Evolutionary conservation across 1,140 invertebrate genomes (phyloP).

Genomic region (Penaeus chinensis): DNA sequence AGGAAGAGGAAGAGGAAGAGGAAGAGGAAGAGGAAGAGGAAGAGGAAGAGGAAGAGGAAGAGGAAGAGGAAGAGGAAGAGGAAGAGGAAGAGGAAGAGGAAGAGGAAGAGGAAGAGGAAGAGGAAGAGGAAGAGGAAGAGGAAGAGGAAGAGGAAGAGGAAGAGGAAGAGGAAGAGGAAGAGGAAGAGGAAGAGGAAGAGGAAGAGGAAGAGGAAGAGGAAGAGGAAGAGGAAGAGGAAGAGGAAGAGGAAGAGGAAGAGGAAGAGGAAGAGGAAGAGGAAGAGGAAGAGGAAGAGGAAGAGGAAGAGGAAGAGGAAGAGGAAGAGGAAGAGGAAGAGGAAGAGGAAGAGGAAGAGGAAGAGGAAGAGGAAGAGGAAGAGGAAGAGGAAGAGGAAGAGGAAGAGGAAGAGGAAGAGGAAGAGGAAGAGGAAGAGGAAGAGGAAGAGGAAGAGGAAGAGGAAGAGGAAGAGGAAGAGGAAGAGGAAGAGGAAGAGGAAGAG

Average conservation of each 20-base stretch:
- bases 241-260: not conserved
- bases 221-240: not conserved
- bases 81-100: not conserved
- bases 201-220: not conserved
- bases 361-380: too few species aligned
- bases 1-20: not conserved
- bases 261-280: not conserved
- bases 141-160: too few species aligned
- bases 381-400: not conserved
- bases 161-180: too few species aligned
- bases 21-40: not conserved
- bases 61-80: not conserved
- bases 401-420: not conserved
- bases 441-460: not conserved
- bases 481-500: not conserved
- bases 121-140: too few species aligned
- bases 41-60: not conserved
- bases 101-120: too few species aligned
- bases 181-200: not conserved
- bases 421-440: not conserved
- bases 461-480: not conserved
- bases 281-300: not conserved
- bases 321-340: too few species aligned
- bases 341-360: too few species aligned
- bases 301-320: too few species aligned